Conservation (phyloP, 2,888 invertebrate genomes). For the Kryphioiulus occultus region DNA sequence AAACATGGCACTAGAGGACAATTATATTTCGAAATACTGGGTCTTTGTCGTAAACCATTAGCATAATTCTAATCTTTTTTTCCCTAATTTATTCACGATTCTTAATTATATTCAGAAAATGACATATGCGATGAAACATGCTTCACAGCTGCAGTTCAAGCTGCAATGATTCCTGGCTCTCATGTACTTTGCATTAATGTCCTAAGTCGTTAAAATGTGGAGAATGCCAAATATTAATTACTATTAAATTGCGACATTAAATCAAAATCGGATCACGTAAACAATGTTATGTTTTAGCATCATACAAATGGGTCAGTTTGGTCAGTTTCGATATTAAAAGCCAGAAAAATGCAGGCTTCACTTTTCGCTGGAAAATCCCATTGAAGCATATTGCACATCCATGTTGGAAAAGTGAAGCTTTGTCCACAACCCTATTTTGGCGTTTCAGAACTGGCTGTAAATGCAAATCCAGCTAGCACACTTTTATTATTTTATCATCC, state of each 20-base stretch:
- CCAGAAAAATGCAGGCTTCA: background rate
- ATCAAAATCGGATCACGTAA: background rate
- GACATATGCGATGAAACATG: background rate
- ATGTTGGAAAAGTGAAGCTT: background rate
- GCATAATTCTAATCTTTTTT: background rate
- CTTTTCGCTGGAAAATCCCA: background rate
- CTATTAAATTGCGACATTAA: background rate
- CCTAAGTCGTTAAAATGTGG: background rate
- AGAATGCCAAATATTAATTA: background rate
- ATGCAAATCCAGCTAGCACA: conserved; percentile 13
- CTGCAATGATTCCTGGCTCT: background rate
- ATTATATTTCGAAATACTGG: background rate
- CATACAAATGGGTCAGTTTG: background rate
- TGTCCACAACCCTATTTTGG: background rate
- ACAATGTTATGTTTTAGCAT: background rate
- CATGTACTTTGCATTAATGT: background rate
- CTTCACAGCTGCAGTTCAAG: background rate
- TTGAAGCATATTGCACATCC: background rate
- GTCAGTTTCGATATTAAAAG: too few relatives aligned
- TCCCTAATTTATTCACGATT: background rate
- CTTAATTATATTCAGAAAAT: background rate
- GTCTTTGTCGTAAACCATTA: background rate
- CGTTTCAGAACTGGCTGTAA: background rate
- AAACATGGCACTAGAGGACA: background rate
- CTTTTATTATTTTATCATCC: conserved; percentile 39